Conservation (phyloP, 2,888 invertebrate genomes). For the Ceriagrion tenellum region DNA sequence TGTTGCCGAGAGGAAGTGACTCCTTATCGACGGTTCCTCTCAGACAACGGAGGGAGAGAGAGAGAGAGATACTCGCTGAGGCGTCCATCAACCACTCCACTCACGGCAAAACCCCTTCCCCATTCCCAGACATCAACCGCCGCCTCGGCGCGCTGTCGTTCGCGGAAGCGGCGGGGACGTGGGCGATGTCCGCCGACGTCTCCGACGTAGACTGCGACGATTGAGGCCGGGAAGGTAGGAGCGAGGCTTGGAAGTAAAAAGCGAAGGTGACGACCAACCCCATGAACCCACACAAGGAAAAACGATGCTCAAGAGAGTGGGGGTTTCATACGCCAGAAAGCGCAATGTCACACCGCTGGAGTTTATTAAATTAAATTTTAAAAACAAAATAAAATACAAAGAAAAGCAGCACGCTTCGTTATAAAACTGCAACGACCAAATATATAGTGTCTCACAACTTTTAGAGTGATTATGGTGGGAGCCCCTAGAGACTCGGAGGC, state of each 20-base stretch:
- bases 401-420: too few species aligned
- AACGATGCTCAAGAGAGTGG: too few species aligned
- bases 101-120: background rate
- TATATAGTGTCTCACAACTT: too few species aligned
- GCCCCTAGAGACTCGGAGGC: too few species aligned
- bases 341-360: too few species aligned
- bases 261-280: background rate
- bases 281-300: background rate
- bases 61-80: background rate
- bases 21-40: background rate
- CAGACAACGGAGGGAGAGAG: background rate
- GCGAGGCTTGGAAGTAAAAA: background rate
- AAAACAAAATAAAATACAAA: too few species aligned
- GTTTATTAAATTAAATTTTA: too few species aligned
- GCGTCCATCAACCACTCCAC: background rate
- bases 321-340: too few species aligned
- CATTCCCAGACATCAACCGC: background rate
- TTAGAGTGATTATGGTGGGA: too few species aligned
- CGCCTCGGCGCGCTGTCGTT: background rate
- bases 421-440: too few species aligned
- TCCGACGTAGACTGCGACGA: background rate
- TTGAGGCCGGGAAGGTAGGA: background rate
- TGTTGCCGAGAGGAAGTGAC: conserved; percentile 11
- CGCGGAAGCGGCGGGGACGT: conserved; percentile 16
- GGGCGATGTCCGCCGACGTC: background rate